Conservation (phyloP, 2,113 vertebrate species). For the Thalassarche chlororhynchos region DNA sequence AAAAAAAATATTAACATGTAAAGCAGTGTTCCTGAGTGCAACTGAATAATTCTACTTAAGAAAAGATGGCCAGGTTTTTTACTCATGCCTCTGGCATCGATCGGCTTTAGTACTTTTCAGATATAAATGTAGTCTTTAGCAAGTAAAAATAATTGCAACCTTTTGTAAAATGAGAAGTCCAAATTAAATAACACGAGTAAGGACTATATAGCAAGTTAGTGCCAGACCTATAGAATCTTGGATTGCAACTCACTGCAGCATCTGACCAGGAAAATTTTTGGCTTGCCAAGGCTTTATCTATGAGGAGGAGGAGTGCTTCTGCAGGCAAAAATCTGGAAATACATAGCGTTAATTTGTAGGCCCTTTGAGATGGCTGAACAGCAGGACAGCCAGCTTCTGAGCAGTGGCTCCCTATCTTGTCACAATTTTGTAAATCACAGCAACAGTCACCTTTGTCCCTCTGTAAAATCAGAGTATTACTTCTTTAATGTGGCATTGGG, state of each 20-base stretch:
- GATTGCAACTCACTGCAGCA: background rate
- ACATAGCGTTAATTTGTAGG: background rate
- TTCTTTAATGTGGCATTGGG: background rate
- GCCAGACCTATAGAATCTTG: rapidly evolving
- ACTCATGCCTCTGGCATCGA: background rate
- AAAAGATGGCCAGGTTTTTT: background rate
- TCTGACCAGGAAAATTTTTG: background rate
- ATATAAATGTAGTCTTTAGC: background rate
- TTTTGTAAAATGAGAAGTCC: background rate
- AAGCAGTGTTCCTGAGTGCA: background rate
- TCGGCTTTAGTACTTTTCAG: background rate
- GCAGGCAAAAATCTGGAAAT: background rate
- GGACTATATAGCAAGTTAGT: background rate
- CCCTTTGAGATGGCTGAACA: background rate
- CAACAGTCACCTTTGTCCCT: background rate
- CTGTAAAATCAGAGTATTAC: background rate
- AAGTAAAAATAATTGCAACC: background rate
- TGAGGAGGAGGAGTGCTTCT: background rate
- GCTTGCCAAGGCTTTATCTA: background rate
- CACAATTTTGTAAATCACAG: background rate
- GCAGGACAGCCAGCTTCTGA: background rate
- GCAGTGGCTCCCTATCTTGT: background rate
- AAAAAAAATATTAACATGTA: background rate
- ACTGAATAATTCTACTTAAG: background rate
- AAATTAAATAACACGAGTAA: background rate